Percentiles rank a stretch among this genome's conserved stretches.
Evolutionary conservation across 2,888 invertebrate species (phyloP).

Genomic region (Oasisia sp.): DNA sequence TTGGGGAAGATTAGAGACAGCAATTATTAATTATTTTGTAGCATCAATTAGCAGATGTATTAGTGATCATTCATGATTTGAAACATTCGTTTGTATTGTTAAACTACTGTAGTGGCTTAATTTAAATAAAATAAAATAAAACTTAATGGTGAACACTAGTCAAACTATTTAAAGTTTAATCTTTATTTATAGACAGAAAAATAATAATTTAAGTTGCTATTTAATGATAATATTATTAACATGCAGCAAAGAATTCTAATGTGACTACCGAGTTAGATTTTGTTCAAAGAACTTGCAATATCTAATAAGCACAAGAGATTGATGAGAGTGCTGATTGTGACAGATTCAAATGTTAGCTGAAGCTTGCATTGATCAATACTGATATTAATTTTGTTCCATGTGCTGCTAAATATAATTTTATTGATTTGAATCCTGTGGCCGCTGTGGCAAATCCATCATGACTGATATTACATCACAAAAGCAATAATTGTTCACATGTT

Average conservation of each 20-base stretch:
- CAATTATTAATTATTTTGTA: not conserved
- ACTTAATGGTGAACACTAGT: not conserved
- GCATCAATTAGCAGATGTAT: not conserved
- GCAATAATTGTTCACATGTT: not conserved
- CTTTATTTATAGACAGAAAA: not conserved
- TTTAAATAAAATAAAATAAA: not conserved
- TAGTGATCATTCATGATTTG: not conserved
- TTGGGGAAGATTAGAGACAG: no score
- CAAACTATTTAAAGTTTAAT: not conserved
- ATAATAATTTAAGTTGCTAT: not conserved
- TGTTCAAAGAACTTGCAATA: not conserved
- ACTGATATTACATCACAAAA: not conserved
- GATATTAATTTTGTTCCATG: not conserved
- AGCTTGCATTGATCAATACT: not conserved
- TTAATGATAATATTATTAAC: not conserved
- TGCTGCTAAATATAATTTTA: conserved; percentile 4
- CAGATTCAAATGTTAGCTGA: not conserved
- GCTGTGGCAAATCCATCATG: not conserved
- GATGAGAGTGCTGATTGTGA: not conserved
- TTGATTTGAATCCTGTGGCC: not conserved
- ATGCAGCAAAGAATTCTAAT: not conserved
- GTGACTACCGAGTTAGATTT: not conserved
- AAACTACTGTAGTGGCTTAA: not conserved
- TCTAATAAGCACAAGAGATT: not conserved
- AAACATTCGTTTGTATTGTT: not conserved